Evolutionary conservation across 92 coral and sea anemone species (phyloP), one percentile per base, ranked within the genome.

Genomic region (Virgularia gustaviana): DNA sequence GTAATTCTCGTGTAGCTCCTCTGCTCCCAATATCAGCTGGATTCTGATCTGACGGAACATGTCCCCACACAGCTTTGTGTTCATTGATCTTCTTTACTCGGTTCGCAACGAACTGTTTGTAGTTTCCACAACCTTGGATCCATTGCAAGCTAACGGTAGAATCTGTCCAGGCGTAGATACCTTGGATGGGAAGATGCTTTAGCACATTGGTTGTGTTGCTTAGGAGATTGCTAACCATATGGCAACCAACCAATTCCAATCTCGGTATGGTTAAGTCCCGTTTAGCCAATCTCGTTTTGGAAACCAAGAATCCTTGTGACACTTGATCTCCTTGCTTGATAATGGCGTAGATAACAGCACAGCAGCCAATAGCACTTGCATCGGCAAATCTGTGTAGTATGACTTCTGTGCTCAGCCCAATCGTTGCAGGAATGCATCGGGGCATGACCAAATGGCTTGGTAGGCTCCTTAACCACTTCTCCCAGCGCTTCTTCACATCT

Each of bases 131-230:
- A 0, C 45, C 55, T n/a, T 25, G 3, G 6, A 75, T 57, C 81
- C 81, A 75, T 42, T 67, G 71, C n/a, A 81, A 49, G 2, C 80
- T 70, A 3, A 81, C 77, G 39, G 54, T 74, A 18, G 76, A 64
- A 53, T 81, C 81, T 12, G 61, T 54, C 81, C 85, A 81, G 36
- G 76, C 68, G 68, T 63, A 15, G 52, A 11, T 54, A 18, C 20
- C 68, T 0, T 13, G 9, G 12, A 64, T 24, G 36, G 49, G 23
- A 0, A 38, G 37, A 10, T 41, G 56, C 38, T 44, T 57, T 28
- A 73, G 28, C 20, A 54, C 79, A 6, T 23, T 24, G 13, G 27
- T 52, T 24, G 35, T 57, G 33, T 13, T 56, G 33, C 31, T 2
- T 9, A 55, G 27, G 4, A 55, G 62, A 9, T 55, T 55, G 15